phyloP scores from a whole-genome alignment of 2,888 invertebrate genomes.

The Phlogophora meticulosa region DNA sequence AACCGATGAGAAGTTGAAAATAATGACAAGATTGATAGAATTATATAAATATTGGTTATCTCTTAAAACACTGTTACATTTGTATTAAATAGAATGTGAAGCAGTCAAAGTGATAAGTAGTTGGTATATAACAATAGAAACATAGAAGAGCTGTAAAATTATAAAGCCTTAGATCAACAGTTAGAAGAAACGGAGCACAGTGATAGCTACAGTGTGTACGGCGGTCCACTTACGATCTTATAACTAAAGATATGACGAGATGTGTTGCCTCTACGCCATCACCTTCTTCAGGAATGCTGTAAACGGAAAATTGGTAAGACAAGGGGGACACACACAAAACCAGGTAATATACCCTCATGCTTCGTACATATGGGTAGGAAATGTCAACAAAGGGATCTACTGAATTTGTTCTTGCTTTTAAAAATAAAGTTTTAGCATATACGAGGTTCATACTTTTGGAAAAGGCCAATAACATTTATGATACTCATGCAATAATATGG shows the following conservation, averaged over 20 bases:
- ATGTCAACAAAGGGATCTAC: conserved; percentile 44
- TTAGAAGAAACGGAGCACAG: conserved; percentile 72
- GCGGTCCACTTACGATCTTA: conserved; percentile 90
- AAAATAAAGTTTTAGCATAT: conserved; percentile 33
- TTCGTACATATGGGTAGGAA: conserved; percentile 49
- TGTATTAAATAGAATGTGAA: conserved; percentile 54
- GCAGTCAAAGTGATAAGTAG: conserved; percentile 51
- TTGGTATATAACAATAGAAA: conserved; percentile 49
- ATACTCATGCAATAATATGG: conserved; percentile 39
- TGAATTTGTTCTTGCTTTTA: conserved; percentile 29
- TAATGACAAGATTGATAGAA: conserved; percentile 33
- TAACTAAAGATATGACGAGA: conserved; percentile 89
- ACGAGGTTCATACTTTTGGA: conserved; percentile 29
- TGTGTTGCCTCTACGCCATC: conserved; percentile 91
- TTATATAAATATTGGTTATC: conserved; percentile 39
- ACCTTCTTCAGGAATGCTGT: conserved; percentile 95
- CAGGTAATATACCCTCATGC: conserved; percentile 68
- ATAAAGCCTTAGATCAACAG: conserved; percentile 61
- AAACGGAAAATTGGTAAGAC: conserved; percentile 88
- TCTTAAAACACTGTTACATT: conserved; percentile 20
- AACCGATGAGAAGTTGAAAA: conserved; percentile 28
- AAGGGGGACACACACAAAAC: conserved; percentile 80
- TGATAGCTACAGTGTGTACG: conserved; percentile 69
- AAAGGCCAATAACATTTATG: conserved; percentile 10
- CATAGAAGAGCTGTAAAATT: conserved; percentile 60